phyloP scores from a whole-genome alignment of 2,113 vertebrate species.

The Pogonocichla stellata region DNA sequence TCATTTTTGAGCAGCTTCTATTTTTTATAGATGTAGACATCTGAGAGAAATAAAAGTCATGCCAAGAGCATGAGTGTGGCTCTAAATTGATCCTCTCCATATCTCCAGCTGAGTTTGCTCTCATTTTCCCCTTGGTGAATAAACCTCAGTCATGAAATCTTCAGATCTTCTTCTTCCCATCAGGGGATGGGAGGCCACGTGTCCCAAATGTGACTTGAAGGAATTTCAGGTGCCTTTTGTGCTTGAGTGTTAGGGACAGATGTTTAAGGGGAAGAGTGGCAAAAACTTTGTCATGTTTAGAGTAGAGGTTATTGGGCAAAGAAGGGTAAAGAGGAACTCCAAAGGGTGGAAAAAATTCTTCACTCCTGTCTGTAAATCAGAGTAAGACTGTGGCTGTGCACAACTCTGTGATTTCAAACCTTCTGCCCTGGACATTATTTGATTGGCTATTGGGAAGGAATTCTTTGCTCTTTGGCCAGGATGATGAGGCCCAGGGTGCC shows the following conservation, averaged over 20 bases:
- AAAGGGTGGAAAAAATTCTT: background rate
- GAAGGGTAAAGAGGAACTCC: background rate
- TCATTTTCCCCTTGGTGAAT: background rate
- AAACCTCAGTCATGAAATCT: background rate
- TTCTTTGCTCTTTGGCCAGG: background rate
- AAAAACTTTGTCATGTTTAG: background rate
- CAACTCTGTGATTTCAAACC: background rate
- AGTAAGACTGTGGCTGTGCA: background rate
- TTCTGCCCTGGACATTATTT: background rate
- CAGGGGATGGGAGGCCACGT: fast-evolving
- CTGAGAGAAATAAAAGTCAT: background rate
- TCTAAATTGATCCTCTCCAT: background rate
- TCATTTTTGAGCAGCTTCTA: background rate
- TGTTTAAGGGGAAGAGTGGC: background rate
- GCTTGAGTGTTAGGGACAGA: background rate
- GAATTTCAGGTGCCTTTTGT: background rate
- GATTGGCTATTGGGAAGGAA: background rate
- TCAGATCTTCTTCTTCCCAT: background rate
- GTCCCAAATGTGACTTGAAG: background rate
- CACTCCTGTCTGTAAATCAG: background rate
- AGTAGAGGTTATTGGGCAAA: background rate
- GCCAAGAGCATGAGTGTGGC: background rate
- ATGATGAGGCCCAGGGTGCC: fast-evolving
- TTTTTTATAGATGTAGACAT: background rate
- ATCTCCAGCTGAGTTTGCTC: background rate